These are phyloP conservation scores for Opisthograptis luteolata DNA, from an alignment of 2,888 invertebrate species.

Conservation along the genomic window DNA sequence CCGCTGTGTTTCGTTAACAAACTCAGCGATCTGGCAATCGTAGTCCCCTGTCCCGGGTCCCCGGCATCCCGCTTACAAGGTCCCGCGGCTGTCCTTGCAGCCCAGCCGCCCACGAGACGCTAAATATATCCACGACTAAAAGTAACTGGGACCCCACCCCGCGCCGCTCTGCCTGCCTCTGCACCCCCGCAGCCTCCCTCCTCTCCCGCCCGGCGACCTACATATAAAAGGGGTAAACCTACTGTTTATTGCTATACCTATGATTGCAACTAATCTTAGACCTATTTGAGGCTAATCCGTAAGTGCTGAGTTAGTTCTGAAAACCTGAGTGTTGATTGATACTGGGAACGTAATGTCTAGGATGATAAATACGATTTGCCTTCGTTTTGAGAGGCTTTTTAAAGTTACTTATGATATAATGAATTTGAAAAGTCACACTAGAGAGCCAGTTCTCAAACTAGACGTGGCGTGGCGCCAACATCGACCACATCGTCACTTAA, in stretches of 20 bases:
- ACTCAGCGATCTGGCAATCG: not conserved
- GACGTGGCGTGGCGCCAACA: too few species aligned
- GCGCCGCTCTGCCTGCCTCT: slow-evolving; percentile 24
- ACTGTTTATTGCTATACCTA: not conserved
- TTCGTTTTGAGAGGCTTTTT: too few species aligned
- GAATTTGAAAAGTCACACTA: too few species aligned
- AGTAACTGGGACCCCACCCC: slow-evolving; percentile 51
- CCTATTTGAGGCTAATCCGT: not conserved
- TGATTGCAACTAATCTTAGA: slow-evolving; percentile 6
- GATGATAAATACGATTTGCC: too few species aligned
- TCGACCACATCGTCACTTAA: too few species aligned
- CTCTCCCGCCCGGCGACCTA: slow-evolving; percentile 45
- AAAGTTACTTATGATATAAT: too few species aligned
- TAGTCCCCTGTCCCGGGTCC: slow-evolving; percentile 32
- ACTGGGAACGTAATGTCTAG: too few species aligned
- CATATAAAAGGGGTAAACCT: slow-evolving; percentile 37
- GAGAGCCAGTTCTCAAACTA: too few species aligned
- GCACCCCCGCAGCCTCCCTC: slow-evolving; percentile 21
- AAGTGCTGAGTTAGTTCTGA: too few species aligned
- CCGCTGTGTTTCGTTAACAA: not conserved
- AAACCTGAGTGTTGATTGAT: too few species aligned
- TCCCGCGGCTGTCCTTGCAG: slow-evolving; percentile 44
- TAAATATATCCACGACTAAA: slow-evolving; percentile 69
- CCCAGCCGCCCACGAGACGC: slow-evolving; percentile 57
- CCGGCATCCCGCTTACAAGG: slow-evolving; percentile 35